phyloP scores from a whole-genome alignment of 2,797 vertebrate species.

The Notolabrus celidotus region DNA sequence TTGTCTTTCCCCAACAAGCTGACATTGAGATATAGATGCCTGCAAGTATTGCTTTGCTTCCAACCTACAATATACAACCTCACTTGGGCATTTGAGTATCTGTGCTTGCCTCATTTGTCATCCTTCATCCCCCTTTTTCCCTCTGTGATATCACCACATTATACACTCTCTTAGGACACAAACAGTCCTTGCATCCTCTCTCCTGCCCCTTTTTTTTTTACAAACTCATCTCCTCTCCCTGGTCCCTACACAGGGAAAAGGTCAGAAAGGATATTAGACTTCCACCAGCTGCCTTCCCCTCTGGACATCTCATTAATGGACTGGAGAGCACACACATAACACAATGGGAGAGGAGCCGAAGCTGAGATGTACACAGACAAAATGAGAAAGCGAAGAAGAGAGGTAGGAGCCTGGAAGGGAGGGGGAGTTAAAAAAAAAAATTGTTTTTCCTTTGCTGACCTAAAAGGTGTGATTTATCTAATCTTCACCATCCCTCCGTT shows the following conservation, averaged over 20 bases:
- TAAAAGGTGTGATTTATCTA: conserved; percentile 56
- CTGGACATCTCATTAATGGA: conserved; percentile 76
- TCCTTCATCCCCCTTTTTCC: conserved; percentile 4
- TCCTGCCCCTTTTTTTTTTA: conserved; percentile 22
- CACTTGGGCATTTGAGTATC: neutral
- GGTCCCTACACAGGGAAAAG: conserved; percentile 62
- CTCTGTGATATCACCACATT: conserved; percentile 21
- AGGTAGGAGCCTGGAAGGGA: conserved; percentile 18
- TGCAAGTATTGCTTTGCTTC: too few species aligned
- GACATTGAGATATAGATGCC: too few species aligned
- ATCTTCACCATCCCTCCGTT: conserved; percentile 34
- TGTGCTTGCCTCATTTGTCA: conserved; percentile 13
- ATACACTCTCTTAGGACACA: conserved; percentile 33
- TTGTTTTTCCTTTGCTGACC: conserved; percentile 26
- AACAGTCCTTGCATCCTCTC: conserved; percentile 2
- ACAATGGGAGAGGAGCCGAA: conserved; percentile 61
- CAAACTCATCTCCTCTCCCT: conserved; percentile 34
- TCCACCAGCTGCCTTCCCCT: conserved; percentile 77
- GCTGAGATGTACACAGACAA: conserved; percentile 46
- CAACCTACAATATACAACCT: conserved; percentile 3
- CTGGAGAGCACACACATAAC: conserved; percentile 63
- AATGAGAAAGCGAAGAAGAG: conserved; percentile 49
- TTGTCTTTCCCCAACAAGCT: neutral
- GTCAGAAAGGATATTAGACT: conserved; percentile 79
- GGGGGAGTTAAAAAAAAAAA: conserved; percentile 35